phyloP scores from a whole-genome alignment of 2,113 vertebrate species.

The Condylura cristata region DNA sequence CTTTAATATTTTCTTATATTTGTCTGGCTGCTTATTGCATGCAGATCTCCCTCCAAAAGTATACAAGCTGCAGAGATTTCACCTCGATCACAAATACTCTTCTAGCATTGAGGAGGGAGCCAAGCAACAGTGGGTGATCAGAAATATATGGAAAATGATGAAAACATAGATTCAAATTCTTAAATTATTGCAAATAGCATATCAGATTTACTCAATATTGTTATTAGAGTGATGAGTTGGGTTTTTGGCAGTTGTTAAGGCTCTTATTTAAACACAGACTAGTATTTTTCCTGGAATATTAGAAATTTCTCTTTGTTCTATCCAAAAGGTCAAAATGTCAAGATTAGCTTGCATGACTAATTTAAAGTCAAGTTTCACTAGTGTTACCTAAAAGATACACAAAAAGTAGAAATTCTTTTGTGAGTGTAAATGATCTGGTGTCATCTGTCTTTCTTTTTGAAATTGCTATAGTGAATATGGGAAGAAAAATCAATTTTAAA shows the following conservation, averaged over 20 bases:
- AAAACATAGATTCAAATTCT: neutral
- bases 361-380: conserved; percentile 15
- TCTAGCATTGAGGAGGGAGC: neutral
- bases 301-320: conserved; percentile 78
- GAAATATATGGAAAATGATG: neutral
- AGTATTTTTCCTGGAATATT: conserved; percentile 65
- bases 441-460: conserved; percentile 49
- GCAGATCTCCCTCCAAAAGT: neutral
- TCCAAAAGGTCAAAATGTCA: neutral
- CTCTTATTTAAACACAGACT: conserved; percentile 50
- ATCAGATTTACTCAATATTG: conserved; percentile 54
- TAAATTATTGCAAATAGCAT: conserved; percentile 32
- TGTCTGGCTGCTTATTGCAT: neutral
- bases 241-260: conserved; percentile 32
- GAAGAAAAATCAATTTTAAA: conserved; percentile 64
- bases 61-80: neutral
- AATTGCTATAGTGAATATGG: conserved; percentile 28
- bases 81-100: neutral
- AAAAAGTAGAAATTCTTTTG: conserved; percentile 34
- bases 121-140: neutral
- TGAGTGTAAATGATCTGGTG: neutral
- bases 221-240: conserved; percentile 46
- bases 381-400: neutral
- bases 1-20: neutral
- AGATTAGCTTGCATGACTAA: conserved; percentile 41